A percentile compares a stretch with the other conserved stretches of the same genome.
Conservation (phyloP, 1,140 invertebrate genomes). For the Aplysia californica region DNA sequence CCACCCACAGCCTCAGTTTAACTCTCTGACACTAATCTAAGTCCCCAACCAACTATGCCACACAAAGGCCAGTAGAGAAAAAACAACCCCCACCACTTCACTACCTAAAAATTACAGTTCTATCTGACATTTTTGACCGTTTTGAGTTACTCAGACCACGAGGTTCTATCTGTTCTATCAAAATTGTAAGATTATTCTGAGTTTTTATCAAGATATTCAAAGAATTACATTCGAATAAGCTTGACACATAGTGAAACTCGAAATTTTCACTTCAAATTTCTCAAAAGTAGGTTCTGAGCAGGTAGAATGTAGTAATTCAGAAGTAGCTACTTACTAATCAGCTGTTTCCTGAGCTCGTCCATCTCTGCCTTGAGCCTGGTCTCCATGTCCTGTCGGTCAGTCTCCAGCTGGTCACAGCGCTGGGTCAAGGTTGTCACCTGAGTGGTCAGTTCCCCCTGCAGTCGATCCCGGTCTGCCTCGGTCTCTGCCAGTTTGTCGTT, state of each 20-base stretch:
- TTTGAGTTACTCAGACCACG: no score
- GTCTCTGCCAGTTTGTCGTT: slow-evolving; percentile 35
- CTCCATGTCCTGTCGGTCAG: slow-evolving; percentile 40
- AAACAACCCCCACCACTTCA: no score
- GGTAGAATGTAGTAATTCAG: no score
- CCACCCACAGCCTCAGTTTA: no score
- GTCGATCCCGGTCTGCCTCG: slow-evolving; percentile 24
- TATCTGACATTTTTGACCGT: no score
- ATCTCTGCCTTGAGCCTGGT: slow-evolving; percentile 26
- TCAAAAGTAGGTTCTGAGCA: background rate
- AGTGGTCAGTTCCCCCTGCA: slow-evolving; percentile 26
- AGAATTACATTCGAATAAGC: background rate
- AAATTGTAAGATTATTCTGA: background rate
- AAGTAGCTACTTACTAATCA: slow-evolving; percentile 49
- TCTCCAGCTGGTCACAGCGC: slow-evolving; percentile 40
- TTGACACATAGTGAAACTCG: background rate
- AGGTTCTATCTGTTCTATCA: no score
- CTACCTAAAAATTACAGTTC: no score
- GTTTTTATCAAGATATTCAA: background rate
- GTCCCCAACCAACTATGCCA: no score
- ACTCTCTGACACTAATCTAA: no score
- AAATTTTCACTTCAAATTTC: background rate
- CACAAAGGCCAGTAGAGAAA: no score
- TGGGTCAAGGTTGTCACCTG: slow-evolving; percentile 41
- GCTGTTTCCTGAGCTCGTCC: slow-evolving; percentile 45